Evolutionary conservation across 2,888 invertebrate species (phyloP), one percentile per base, ranked within the genome.

Genomic region (Tenthredo livida): DNA sequence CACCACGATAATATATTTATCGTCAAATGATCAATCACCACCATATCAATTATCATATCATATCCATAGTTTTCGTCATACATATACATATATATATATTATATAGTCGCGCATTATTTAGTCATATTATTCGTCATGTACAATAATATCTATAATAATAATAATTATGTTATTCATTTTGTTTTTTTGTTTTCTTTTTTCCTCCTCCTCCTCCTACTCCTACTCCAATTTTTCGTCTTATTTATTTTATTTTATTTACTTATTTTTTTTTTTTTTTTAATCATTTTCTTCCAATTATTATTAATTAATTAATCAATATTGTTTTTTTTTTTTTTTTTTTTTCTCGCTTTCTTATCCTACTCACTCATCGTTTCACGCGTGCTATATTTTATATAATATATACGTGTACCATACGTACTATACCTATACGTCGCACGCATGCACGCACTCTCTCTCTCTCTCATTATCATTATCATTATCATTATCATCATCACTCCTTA

Each of bases 111-210:
- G 89, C 87, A 87, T 87, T 88, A 86, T 87, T 87, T 86, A 88
- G 88, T 90, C 88, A 89, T 89, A 90, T 89, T 89, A 90, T 89
- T 90, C 90, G 90, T 91, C 85, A 89, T 78, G 54, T 89, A 89
- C 61, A 61, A 90, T 90, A 90, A 90, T 90, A 90, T 90, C 90
- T 90, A 90, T 91, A 90, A 90, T 90, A 88, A 89, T 89, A 85
- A 87, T 86, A 90, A 91, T 90, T 90, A 89, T 37, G 25, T 37
- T 75, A 47, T 43, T 75, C 10, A 75, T 47, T 43, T 21, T 75
- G 37, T 37, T 43, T 75, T 2, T 33, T 33, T 33, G 33, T 33
- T 33, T 33, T 2, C 4, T 33, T 33, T 2, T 21, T 25, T 61
- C 12, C 12, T 4, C n/a, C 61, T 1, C 9, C 2, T 25, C 10